Percentiles rank a stretch among this genome's conserved stretches.
phyloP scores from a whole-genome alignment of 2,113 vertebrate genomes.

The Thomomys bottae region DNA sequence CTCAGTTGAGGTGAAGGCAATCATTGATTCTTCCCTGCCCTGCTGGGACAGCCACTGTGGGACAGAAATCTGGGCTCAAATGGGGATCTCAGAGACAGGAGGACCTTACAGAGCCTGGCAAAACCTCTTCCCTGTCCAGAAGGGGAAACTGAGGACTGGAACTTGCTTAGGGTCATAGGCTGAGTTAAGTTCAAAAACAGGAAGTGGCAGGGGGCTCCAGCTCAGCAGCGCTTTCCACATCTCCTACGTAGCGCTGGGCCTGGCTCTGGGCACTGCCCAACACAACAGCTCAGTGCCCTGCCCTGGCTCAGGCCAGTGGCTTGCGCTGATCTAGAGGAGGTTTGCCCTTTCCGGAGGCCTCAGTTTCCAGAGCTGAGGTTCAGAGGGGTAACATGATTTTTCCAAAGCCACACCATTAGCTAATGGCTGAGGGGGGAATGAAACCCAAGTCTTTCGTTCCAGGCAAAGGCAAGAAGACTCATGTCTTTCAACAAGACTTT shows the following conservation, averaged over 20 bases:
- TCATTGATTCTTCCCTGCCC: neutral
- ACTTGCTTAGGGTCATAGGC: neutral
- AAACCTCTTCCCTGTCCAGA: neutral
- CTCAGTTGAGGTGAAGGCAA: neutral
- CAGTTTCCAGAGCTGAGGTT: slow-evolving; percentile 15
- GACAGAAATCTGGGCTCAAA: neutral
- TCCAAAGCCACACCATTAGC: neutral
- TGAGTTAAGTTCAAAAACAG: neutral
- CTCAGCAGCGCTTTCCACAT: neutral
- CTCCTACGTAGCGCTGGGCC: neutral
- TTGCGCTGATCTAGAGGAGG: neutral
- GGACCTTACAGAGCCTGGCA: neutral
- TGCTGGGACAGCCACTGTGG: neutral
- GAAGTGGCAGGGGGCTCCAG: neutral
- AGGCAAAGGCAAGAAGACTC: neutral
- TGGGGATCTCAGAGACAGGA: neutral
- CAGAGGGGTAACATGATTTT: neutral
- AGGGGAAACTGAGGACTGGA: neutral
- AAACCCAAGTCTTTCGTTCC: neutral
- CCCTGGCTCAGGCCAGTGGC: neutral
- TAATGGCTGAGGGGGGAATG: neutral
- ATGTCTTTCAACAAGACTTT: neutral
- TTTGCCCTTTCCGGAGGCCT: neutral
- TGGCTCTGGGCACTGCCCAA: too few relatives aligned
- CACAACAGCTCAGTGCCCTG: neutral